Conservation (phyloP, 2,797 vertebrate genomes). For the Esox masquinongy region DNA sequence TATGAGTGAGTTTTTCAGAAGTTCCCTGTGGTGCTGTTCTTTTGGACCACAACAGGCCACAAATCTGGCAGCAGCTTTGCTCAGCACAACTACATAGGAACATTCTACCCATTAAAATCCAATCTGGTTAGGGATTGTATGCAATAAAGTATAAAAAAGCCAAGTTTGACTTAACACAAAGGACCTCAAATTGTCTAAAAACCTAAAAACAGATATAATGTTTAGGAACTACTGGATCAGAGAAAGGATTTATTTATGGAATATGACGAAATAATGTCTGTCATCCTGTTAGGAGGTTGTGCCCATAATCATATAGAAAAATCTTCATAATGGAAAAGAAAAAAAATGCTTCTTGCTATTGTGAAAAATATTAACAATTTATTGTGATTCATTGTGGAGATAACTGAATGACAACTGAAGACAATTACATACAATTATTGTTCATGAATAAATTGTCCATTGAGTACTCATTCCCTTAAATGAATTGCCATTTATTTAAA, state of each 20-base stretch:
- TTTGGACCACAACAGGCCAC: constrained; percentile 72
- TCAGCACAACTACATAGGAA: constrained; percentile 61
- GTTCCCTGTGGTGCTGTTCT: constrained; percentile 75
- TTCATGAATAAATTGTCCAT: constrained; percentile 15
- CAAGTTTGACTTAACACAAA: constrained; percentile 68
- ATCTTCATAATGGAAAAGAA: constrained; percentile 35
- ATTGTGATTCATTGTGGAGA: neutral
- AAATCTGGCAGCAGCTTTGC: constrained; percentile 65
- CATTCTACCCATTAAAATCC: constrained; percentile 62
- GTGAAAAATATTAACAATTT: neutral
- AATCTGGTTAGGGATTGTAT: constrained; percentile 72
- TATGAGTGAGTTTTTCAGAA: constrained; percentile 69
- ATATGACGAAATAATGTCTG: constrained; percentile 59
- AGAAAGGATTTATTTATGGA: constrained; percentile 57
- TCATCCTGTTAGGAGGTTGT: constrained; percentile 59
- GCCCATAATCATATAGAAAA: constrained; percentile 58
- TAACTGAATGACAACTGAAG: constrained; percentile 20
- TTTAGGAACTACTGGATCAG: constrained; percentile 66
- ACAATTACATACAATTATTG: constrained; percentile 33
- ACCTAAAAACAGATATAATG: constrained; percentile 51
- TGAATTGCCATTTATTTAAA: constrained; percentile 30
- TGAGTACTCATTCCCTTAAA: constrained; percentile 29
- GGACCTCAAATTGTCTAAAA: constrained; percentile 62
- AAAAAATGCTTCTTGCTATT: constrained; percentile 18
- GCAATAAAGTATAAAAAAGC: constrained; percentile 66